Base-by-base conservation (phyloP, 2,888 invertebrate genomes). In the Laothoe populi region DNA sequence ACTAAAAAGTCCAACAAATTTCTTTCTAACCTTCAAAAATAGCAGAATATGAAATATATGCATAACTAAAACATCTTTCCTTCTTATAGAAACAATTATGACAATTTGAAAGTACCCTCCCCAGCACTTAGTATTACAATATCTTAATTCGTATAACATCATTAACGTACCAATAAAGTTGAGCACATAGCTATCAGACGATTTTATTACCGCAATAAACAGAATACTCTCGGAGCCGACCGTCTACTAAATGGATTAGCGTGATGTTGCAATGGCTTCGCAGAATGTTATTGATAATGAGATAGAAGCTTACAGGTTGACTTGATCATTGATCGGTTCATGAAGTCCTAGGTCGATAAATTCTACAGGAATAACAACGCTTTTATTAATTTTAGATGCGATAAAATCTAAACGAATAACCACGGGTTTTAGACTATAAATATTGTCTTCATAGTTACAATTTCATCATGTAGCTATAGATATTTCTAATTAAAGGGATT, bases 211-310 rank as follows among this genome's bases (percentile, higher is more conserved):
- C 35, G 31, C 31, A 19, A 53, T 31, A 31, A 31, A 53, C 19
- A 10, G 16, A 35, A 31, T 35, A 19, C 53, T 53, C 35, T 16
- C 19, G 19, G 53, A 31, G 31, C 53, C 4, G 4, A 10, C 35
- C 53, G 53, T 11, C 5, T 31, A 53, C 46, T 53, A 31, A 53
- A 35, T 53, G 53, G 53, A 53, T 53, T 35, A 53, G 53, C 31
- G 53, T 19, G 53, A 53, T 53, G 53, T 53, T 53, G 53, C 53
- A 35, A 53, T 53, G 53, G 53, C 53, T 53, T 53, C 53, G 5
- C 16, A 19, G 11, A 53, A 31, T 44, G 19, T 44, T 19, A 8
- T 19, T 13, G 19, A 4, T 11, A 16, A 38, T 38, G 38, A 53
- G 19, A 53, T 53, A 31, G 31, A 19, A 35, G 31, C 7, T 5